Evolutionary conservation across 2,113 vertebrate genomes (phyloP).

Genomic region (Nerophis lumbriciformis): DNA sequence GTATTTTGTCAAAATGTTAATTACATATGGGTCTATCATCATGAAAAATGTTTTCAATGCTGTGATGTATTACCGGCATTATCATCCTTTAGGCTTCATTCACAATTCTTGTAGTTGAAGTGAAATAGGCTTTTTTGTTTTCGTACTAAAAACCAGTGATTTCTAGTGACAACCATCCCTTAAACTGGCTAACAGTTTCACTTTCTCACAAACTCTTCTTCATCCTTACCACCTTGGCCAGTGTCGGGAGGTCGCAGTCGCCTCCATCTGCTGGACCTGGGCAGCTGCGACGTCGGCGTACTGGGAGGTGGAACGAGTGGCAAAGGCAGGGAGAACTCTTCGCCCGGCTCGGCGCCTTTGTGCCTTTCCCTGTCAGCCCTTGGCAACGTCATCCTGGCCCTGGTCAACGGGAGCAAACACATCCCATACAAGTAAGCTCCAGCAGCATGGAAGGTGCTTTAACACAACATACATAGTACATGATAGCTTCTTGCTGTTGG

Average conservation of each 20-base stretch:
- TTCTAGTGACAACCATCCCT: too few species aligned
- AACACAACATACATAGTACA: too few species aligned
- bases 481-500: neutral
- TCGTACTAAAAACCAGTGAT: too few species aligned
- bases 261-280: slow-evolving; percentile 94
- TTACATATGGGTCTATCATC: too few species aligned
- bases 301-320: slow-evolving; percentile 72
- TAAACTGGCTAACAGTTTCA: neutral
- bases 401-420: slow-evolving; percentile 99
- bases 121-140: too few species aligned
- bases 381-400: slow-evolving; percentile 94
- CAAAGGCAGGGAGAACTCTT: slow-evolving; percentile 47
- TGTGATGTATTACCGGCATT: too few species aligned
- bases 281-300: slow-evolving; percentile 87
- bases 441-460: neutral
- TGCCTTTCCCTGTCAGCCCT: slow-evolving; percentile 92
- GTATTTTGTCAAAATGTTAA: too few species aligned
- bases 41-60: too few species aligned
- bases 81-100: too few species aligned
- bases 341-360: slow-evolving; percentile 74
- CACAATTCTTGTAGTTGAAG: too few species aligned
- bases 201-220: neutral
- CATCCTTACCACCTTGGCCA: slow-evolving; percentile 43
- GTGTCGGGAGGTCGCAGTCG: slow-evolving; percentile 98
- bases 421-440: slow-evolving; percentile 93